phyloP scores from a whole-genome alignment of 1,140 invertebrate genomes.

The Carposina sasakii region DNA sequence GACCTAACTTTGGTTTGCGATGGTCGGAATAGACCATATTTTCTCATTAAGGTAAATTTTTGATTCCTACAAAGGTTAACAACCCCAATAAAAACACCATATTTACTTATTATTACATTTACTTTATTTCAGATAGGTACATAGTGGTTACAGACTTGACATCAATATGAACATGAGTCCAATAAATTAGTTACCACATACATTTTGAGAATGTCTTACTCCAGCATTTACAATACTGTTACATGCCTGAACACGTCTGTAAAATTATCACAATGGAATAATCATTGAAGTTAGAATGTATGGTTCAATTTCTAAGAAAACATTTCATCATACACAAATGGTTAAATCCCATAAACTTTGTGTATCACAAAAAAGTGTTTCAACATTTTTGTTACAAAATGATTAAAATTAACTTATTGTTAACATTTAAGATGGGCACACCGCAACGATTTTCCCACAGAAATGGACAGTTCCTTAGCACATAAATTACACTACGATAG shows the following conservation, averaged over 20 bases:
- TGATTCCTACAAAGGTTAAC: too few species aligned
- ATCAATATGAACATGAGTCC: slow-evolving; percentile 42
- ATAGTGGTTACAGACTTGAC: slow-evolving; percentile 52
- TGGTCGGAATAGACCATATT: too few species aligned
- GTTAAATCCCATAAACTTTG: too few species aligned
- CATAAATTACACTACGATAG: slow-evolving; percentile 13
- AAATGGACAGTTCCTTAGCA: slow-evolving; percentile 60
- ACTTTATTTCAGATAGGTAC: slow-evolving; percentile 61
- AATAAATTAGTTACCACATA: slow-evolving; percentile 56
- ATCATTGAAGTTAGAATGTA: slow-evolving; percentile 55
- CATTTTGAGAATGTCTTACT: slow-evolving; percentile 34
- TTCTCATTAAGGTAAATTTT: too few species aligned
- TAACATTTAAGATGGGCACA: slow-evolving; percentile 58
- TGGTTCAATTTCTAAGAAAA: too few species aligned
- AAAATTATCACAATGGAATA: slow-evolving; percentile 66
- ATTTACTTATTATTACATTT: slow-evolving; percentile 52
- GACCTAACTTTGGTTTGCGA: too few species aligned
- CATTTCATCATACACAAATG: too few species aligned
- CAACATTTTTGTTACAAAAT: slow-evolving; percentile 43
- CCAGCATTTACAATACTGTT: slow-evolving; percentile 45
- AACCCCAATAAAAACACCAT: slow-evolving; percentile 26
- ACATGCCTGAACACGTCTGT: slow-evolving; percentile 46
- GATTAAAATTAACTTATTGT: slow-evolving; percentile 68
- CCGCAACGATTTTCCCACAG: slow-evolving; percentile 43
- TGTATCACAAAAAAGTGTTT: slow-evolving; percentile 33